Evolutionary conservation across 2,888 invertebrate species (phyloP).

Genomic region (Drosophila demipolita): DNA sequence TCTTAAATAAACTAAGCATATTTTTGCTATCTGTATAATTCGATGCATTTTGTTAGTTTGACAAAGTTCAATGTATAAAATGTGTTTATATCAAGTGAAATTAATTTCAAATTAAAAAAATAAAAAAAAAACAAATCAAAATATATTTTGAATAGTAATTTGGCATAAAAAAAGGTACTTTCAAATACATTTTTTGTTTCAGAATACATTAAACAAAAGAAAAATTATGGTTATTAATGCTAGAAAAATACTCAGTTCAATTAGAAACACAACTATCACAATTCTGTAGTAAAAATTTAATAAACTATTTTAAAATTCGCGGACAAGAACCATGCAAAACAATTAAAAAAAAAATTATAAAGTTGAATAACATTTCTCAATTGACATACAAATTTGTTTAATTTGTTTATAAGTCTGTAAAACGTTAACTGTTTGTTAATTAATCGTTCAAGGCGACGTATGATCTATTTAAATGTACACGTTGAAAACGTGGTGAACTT

Average conservation of each 20-base stretch:
- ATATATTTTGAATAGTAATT: not conserved
- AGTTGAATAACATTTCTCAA: not conserved
- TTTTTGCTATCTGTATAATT: not conserved
- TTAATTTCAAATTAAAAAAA: not conserved
- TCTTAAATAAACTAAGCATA: not conserved
- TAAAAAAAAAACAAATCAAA: not conserved
- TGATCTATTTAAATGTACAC: not conserved
- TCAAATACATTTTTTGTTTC: constrained; percentile 34
- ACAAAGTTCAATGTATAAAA: not conserved
- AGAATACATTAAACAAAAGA: constrained; percentile 11
- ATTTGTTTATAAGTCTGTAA: constrained; percentile 18
- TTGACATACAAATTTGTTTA: constrained; percentile 7
- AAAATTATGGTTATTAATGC: constrained; percentile 32
- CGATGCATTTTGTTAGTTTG: not conserved
- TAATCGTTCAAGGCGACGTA: not conserved
- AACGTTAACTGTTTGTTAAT: constrained; percentile 37
- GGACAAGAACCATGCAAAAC: constrained; percentile 42
- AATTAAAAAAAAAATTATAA: constrained; percentile 10
- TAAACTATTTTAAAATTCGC: constrained; percentile 27
- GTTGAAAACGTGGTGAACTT: not conserved
- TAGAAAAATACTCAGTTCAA: constrained; percentile 21
- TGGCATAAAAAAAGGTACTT: not conserved
- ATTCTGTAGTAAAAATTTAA: constrained; percentile 37
- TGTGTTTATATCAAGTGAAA: constrained; percentile 7
- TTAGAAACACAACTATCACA: constrained; percentile 58